A percentile compares a stretch with the other conserved stretches of the same genome.
phyloP scores from a whole-genome alignment of 2,113 vertebrate species.

The Dipodomys stephensi region DNA sequence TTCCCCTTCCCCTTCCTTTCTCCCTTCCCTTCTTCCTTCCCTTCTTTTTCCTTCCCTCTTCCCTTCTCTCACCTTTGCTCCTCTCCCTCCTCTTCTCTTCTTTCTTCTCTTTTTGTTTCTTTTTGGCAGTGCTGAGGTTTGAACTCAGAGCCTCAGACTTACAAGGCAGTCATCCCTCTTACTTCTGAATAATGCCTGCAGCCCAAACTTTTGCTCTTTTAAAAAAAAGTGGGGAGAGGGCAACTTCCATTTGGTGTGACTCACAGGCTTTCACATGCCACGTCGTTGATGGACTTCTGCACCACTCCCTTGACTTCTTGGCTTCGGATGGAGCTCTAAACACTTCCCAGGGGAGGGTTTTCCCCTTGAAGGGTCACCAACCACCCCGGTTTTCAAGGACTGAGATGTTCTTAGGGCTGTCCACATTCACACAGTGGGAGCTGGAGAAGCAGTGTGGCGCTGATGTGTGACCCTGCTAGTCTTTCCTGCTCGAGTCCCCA shows the following conservation, averaged over 20 bases:
- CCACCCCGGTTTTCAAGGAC: accelerated
- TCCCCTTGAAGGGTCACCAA: not conserved
- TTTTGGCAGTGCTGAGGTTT: too few species aligned
- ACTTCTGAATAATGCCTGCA: too few species aligned
- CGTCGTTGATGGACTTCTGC: not conserved
- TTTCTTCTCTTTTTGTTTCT: too few species aligned
- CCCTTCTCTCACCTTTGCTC: too few species aligned
- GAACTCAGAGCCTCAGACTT: too few species aligned
- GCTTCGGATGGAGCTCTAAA: not conserved
- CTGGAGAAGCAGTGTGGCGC: not conserved
- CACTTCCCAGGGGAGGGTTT: not conserved
- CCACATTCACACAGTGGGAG: not conserved
- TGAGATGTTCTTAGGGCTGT: not conserved
- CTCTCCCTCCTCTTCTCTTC: too few species aligned
- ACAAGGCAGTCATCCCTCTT: too few species aligned
- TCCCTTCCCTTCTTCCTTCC: too few species aligned
- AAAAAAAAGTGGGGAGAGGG: not conserved
- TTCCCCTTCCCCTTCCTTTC: too few species aligned
- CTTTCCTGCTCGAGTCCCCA: not conserved
- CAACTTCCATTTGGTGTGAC: not conserved
- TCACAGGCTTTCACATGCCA: not conserved
- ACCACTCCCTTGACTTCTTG: not conserved
- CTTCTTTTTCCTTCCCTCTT: too few species aligned
- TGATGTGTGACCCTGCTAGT: not conserved
- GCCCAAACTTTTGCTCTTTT: not conserved